These are phyloP conservation scores for Drosophila santomea DNA, from an alignment of 1,140 invertebrate species.

Conservation along the genomic window DNA sequence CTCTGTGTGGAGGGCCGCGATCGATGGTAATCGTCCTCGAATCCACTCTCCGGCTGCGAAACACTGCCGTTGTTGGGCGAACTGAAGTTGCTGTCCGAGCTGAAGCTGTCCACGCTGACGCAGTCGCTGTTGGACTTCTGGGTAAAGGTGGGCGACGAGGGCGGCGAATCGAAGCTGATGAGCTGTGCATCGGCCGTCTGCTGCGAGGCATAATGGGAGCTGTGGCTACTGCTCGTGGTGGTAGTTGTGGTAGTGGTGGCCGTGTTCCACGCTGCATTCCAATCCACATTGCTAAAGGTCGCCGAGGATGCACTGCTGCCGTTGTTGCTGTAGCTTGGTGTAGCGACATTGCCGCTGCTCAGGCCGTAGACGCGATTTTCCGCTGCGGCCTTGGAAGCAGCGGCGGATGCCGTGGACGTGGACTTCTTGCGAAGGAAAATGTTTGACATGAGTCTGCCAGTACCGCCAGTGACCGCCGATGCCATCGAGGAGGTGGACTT, in stretches of 20 bases:
- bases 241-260: slow-evolving; percentile 36
- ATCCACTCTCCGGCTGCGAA: slow-evolving; percentile 90
- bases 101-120: slow-evolving; percentile 90
- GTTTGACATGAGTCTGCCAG: slow-evolving; percentile 82
- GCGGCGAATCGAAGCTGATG: slow-evolving; percentile 88
- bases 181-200: slow-evolving; percentile 82
- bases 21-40: slow-evolving; percentile 91
- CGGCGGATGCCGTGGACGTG: slow-evolving; percentile 46
- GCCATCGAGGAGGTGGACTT: slow-evolving; percentile 28
- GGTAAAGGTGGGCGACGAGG: slow-evolving; percentile 90
- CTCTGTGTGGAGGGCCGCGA: slow-evolving; percentile 85
- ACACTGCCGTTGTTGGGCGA: slow-evolving; percentile 87
- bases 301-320: slow-evolving; percentile 15
- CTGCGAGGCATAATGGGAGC: slow-evolving; percentile 20
- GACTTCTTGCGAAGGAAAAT: slow-evolving; percentile 80
- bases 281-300: slow-evolving; percentile 47
- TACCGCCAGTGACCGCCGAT: slow-evolving; percentile 29
- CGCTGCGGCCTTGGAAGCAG: slow-evolving; percentile 83
- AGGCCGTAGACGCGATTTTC: slow-evolving; percentile 84
- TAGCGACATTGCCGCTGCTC: slow-evolving; percentile 84
- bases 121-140: slow-evolving; percentile 90
- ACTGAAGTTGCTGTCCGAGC: slow-evolving; percentile 87
- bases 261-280: slow-evolving; percentile 75
- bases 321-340: slow-evolving; percentile 9
- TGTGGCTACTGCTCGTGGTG: slow-evolving; percentile 21